Evolutionary conservation across 2,888 invertebrate genomes (phyloP).

Genomic region (Suillia variegata): DNA sequence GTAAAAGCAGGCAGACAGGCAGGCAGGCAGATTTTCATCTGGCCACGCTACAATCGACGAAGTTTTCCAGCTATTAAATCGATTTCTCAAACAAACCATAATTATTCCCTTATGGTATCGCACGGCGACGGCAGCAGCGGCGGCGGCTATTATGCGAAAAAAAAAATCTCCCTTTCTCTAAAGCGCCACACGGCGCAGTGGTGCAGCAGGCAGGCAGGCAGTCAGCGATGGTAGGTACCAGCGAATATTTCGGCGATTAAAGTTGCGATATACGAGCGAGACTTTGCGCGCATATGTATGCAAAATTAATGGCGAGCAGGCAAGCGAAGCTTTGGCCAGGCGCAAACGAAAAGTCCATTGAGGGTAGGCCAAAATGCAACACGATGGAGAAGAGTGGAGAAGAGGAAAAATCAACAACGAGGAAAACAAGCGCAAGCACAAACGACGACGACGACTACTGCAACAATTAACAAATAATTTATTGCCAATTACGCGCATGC

Average conservation of each 20-base stretch:
- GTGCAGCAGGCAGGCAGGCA: too few species aligned
- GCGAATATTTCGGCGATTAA: background rate
- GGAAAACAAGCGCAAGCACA: background rate
- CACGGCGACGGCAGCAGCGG: background rate
- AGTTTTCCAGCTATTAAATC: background rate
- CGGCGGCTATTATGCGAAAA: background rate
- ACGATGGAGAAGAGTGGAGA: background rate
- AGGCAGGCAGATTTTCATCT: too few species aligned
- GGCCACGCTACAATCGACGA: background rate
- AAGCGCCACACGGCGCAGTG: background rate
- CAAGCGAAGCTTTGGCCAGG: too few species aligned
- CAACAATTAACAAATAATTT: slow-evolving; percentile 37
- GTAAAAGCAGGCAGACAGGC: too few species aligned
- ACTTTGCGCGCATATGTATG: background rate
- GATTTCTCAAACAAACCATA: background rate
- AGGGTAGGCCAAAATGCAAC: too few species aligned
- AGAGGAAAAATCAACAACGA: background rate
- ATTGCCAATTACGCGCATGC: slow-evolving; percentile 38
- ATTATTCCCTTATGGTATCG: background rate
- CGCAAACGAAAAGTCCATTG: background rate
- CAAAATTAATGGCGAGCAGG: background rate
- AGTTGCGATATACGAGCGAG: background rate
- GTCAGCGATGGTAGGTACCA: too few species aligned
- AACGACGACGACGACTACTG: too few species aligned
- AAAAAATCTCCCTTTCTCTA: background rate